These are phyloP conservation scores for Cricetomys ansorgei DNA, from an alignment of 2,113 vertebrate genomes.

Conservation along the genomic window DNA sequence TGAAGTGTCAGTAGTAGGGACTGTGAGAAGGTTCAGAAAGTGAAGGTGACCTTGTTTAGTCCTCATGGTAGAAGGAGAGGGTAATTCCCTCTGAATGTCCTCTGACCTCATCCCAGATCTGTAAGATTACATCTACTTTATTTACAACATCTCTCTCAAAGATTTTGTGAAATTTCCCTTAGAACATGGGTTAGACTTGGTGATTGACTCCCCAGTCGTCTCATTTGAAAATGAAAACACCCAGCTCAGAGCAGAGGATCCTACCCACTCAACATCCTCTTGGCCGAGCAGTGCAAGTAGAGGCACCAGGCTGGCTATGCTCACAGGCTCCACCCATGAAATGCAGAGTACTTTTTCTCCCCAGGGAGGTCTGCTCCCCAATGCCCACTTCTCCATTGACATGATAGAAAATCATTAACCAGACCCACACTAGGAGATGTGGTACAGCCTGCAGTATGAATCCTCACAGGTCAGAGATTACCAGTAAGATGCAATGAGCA, in stretches of 20 bases:
- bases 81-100: neutral
- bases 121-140: neutral
- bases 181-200: neutral
- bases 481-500: neutral
- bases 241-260: fast-evolving
- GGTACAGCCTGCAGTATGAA: fast-evolving
- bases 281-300: fast-evolving
- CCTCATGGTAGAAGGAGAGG: neutral
- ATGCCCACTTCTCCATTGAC: neutral
- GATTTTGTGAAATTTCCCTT: neutral
- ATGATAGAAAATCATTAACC: no score
- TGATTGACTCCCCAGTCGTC: neutral
- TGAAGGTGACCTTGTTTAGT: neutral
- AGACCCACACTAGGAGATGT: neutral
- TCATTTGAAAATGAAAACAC: neutral
- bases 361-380: neutral
- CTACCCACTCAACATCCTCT: fast-evolving
- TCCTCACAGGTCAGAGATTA: neutral
- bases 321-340: neutral
- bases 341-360: neutral
- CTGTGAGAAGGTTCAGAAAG: neutral
- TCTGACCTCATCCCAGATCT: neutral
- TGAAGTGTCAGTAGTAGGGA: neutral
- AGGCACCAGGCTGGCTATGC: no score
- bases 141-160: no score